Evolutionary conservation across 1,140 invertebrate genomes (phyloP), one percentile per base, ranked within the genome.

Genomic region (Yoshiicerus persimilis): DNA sequence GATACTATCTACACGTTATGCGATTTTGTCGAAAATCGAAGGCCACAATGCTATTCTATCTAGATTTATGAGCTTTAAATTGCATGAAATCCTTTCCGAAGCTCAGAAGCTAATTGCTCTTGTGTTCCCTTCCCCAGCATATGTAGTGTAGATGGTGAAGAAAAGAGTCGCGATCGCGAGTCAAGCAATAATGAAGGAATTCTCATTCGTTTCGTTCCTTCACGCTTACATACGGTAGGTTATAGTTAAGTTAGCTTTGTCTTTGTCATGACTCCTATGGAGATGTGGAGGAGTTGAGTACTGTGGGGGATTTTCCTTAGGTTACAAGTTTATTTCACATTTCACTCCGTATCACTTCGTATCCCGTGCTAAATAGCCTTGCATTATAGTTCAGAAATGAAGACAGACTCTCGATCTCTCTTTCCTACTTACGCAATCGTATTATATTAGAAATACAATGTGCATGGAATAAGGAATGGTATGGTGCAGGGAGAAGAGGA

Each of bases 31-130:
- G 75, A 80, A 80, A 80, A 80, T 80, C 75, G 75, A 80, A 80
- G 75, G 75, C 34, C 75, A 80, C 20, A 80, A 4, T 80, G 32
- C 34, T 34, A 36, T 80, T 80, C 75, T 36, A 80, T 80, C 34
- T 80, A 80, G 75, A 80, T 80, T 80, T 80, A 80, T 38, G 75
- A 80, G 75, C 13, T 80, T 80, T 80, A 80, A 80, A 80, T 80
- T 80, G 75, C 32, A 80, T 16, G 30, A 36, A 80, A 80, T 34
- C 75, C 75, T 80, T 36, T 36, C 9, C 75, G 34, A 80, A 80
- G 32, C 75, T 80, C 5, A 23, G 32, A 80, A 32, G 75, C 75
- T 80, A 80, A 80, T 80, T 80, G 75, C 75, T 80, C 32, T 38
- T 80, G 32, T 70, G 30, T n/a, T 70, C 10, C 16, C 66, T 70